phyloP scores from a whole-genome alignment of 2,113 vertebrate species.

The Anhinga anhinga region DNA sequence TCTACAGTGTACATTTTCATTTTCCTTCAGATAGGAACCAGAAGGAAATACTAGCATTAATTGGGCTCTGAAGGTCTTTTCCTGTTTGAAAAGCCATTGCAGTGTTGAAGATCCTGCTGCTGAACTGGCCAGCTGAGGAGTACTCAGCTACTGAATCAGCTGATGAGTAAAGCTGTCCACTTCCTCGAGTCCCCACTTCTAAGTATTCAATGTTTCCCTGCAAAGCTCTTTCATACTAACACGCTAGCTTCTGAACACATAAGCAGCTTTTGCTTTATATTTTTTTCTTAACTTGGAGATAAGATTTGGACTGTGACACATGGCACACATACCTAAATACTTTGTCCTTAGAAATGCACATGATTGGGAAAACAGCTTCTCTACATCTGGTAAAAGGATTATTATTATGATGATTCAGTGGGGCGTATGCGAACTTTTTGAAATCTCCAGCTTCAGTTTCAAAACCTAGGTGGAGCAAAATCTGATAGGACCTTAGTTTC shows the following conservation, averaged over 20 bases:
- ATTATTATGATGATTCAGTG: not conserved
- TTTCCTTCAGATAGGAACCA: slow-evolving; percentile 42
- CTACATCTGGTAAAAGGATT: not conserved
- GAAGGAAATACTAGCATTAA: slow-evolving; percentile 42
- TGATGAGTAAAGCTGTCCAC: slow-evolving; percentile 46
- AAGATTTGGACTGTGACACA: not conserved
- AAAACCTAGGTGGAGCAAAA: not conserved
- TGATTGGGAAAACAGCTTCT: not conserved
- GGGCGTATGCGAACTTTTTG: not conserved
- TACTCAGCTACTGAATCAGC: slow-evolving; percentile 56
- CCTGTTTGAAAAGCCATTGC: slow-evolving; percentile 41
- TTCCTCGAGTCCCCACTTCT: slow-evolving; percentile 1
- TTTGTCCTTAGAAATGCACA: not conserved
- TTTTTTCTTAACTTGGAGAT: not conserved
- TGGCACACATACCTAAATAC: not conserved
- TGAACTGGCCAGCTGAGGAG: slow-evolving; percentile 46
- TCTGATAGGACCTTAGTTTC: not conserved
- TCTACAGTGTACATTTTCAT: slow-evolving; percentile 1
- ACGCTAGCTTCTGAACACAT: not conserved
- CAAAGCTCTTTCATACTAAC: not conserved
- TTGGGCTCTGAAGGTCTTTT: slow-evolving; percentile 24
- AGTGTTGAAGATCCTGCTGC: slow-evolving; percentile 27
- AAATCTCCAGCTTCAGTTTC: not conserved
- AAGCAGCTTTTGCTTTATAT: not conserved
- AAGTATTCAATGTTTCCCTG: slow-evolving; percentile 27